Evolutionary conservation across 2,888 invertebrate species (phyloP).

Genomic region (Plagiodera versicolora): DNA sequence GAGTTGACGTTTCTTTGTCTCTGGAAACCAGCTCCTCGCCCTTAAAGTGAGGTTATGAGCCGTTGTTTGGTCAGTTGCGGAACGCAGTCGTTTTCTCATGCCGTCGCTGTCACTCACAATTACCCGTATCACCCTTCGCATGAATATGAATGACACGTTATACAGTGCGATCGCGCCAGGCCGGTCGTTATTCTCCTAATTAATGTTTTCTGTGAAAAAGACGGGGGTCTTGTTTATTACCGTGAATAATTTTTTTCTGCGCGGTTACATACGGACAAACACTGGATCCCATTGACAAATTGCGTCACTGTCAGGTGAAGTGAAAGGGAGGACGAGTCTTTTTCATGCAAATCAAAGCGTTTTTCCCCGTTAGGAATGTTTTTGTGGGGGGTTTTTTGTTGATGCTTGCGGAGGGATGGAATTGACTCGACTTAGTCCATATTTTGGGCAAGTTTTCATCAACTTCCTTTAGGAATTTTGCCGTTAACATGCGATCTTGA

Average conservation of each 20-base stretch:
- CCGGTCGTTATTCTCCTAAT: conserved; percentile 35
- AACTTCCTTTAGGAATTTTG: too few relatives aligned
- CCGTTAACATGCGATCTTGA: too few relatives aligned
- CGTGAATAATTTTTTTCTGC: conserved; percentile 38
- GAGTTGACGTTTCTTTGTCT: not conserved
- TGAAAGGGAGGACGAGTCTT: conserved; percentile 11
- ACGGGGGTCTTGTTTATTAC: conserved; percentile 36
- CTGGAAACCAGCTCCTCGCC: not conserved
- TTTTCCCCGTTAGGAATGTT: conserved; percentile 2
- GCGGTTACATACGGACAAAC: conserved; percentile 33
- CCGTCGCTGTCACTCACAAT: conserved; percentile 22
- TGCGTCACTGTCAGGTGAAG: conserved; percentile 18
- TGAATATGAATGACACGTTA: conserved; percentile 22
- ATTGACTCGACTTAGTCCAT: not conserved
- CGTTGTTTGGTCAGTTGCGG: conserved; percentile 8
- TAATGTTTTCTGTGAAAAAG: conserved; percentile 30
- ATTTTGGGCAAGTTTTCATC: too few relatives aligned
- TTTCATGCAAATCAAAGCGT: conserved; percentile 18
- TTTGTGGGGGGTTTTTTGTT: not conserved
- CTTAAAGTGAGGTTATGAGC: not conserved
- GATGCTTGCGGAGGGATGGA: not conserved
- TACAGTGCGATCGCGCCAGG: conserved; percentile 12
- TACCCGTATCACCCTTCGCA: conserved; percentile 14
- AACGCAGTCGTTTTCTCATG: conserved; percentile 20
- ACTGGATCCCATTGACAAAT: conserved; percentile 34